Evolutionary conservation across 2,797 vertebrate genomes (phyloP), one percentile per base, ranked within the genome.

Genomic region (Neosilurus mollespiculum): DNA sequence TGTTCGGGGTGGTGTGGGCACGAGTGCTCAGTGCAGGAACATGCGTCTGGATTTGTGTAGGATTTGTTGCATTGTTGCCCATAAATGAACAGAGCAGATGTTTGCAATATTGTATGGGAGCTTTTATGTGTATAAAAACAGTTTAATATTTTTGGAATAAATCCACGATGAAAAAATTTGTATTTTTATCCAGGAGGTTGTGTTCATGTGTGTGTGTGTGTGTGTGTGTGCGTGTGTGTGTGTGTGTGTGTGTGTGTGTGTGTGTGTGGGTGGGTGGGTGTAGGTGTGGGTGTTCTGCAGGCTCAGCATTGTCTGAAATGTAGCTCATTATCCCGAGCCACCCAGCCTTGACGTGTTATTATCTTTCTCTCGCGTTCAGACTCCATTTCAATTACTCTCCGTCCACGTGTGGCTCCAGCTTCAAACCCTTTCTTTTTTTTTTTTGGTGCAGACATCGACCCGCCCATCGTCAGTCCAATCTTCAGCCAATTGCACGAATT

Each of bases 341-440:
- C 85, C 93, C 91, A 86, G 90, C 92, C 94, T 88, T 94, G 94
- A 94, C 93, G 93, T 90, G 89, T 94, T 94, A 95, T 94, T 94
- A 95, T 94, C 93, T 94, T 93, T 93, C 91, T 93, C 88, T 87
- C 89, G 90, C 92, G 92, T 92, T 92, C 93, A 91, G 93, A 94
- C 93, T 95, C 93, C 91, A 93, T 95, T 95, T 95, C 94, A 95
- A 94, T 95, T 95, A 95, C 91, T 90, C 90, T 95, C 92, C 93
- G 94, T 91, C 92, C 91, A 92, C 92, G 92, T 92, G 89, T 91
- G 89, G 92, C 89, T 88, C 89, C 61, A 80, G 79, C 16, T 12
- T n/a, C 61, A 78, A 78, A 78, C 15, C 8, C 1, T 5, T 18
- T 75, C 58, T 49, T 71, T 51, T 73, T 72, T 64, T 83, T 59